Evolutionary conservation across 2,797 vertebrate genomes (phyloP).

Genomic region (Dryobates pubescens): DNA sequence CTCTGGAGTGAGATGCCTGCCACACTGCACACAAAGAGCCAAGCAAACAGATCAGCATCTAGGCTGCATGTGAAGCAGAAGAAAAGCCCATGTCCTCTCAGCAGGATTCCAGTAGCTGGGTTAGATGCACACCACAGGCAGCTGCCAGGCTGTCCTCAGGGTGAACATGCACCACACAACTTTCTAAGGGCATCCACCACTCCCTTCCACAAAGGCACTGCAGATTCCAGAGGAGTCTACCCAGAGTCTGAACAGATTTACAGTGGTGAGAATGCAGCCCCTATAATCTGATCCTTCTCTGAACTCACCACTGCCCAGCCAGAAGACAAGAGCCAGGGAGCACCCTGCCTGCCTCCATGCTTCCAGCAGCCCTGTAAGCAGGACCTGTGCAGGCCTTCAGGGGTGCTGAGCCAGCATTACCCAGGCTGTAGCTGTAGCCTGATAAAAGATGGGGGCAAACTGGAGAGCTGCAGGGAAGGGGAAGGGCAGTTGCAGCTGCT

Average conservation of each 20-base stretch:
- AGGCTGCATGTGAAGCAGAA: background rate
- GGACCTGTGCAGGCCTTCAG: rapidly evolving
- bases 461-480: background rate
- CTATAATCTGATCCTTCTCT: background rate
- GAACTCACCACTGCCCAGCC: background rate
- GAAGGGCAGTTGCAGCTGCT: background rate
- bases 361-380: background rate
- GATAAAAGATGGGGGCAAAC: rapidly evolving
- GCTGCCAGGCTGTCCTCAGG: background rate
- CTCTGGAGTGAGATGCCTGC: too few relatives aligned
- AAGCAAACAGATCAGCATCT: background rate
- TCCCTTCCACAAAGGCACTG: background rate
- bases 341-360: background rate
- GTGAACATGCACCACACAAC: rapidly evolving
- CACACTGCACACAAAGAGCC: background rate
- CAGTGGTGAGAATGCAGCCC: background rate
- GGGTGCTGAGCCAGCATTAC: background rate
- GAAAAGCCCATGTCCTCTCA: background rate
- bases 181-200: background rate
- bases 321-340: background rate
- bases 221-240: rapidly evolving
- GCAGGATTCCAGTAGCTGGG: background rate
- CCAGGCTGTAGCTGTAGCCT: background rate
- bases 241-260: background rate
- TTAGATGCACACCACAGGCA: background rate